Evolutionary conservation across 30 jellyfish, hydroid and myxozoan genomes (phyloP).

Genomic region (Rhopilema esculentum): DNA sequence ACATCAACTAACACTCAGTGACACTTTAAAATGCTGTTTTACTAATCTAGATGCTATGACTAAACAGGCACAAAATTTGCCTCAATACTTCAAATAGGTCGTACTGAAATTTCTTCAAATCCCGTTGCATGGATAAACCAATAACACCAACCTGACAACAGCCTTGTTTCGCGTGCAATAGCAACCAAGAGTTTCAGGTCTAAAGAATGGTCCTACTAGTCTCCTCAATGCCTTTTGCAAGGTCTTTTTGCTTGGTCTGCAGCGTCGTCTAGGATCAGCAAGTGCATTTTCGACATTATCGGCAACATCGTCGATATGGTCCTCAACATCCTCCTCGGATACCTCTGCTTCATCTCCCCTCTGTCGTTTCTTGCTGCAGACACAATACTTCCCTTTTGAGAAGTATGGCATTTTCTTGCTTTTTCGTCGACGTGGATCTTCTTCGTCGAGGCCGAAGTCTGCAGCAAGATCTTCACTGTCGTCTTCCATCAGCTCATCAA

Average conservation of each 20-base stretch:
- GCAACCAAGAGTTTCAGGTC: not conserved
- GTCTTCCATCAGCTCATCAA: not conserved
- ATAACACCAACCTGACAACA: constrained; percentile 25
- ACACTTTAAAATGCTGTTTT: too few relatives aligned
- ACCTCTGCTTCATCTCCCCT: constrained; percentile 34
- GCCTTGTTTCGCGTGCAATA: constrained; percentile 7
- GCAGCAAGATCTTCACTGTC: not conserved
- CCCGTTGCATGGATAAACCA: too few relatives aligned
- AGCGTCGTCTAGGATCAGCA: constrained; percentile 14
- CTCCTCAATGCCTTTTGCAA: not conserved
- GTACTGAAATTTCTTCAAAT: too few relatives aligned
- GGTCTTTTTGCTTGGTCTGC: not conserved
- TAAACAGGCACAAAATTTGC: too few relatives aligned
- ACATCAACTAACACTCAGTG: too few relatives aligned
- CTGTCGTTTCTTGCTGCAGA: not conserved
- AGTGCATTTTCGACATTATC: constrained; percentile 9
- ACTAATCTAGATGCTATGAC: too few relatives aligned
- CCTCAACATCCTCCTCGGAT: not conserved
- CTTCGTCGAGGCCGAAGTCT: constrained; percentile 2
- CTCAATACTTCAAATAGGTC: too few relatives aligned
- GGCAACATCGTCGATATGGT: not conserved
- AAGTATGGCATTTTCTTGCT: not conserved
- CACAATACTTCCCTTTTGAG: constrained; percentile 13
- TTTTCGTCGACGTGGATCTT: not conserved
- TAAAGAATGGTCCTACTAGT: not conserved